A percentile compares a stretch with the other conserved stretches of the same genome.
Conservation (phyloP, 1,140 invertebrate genomes). For the Calliphora vicina region DNA sequence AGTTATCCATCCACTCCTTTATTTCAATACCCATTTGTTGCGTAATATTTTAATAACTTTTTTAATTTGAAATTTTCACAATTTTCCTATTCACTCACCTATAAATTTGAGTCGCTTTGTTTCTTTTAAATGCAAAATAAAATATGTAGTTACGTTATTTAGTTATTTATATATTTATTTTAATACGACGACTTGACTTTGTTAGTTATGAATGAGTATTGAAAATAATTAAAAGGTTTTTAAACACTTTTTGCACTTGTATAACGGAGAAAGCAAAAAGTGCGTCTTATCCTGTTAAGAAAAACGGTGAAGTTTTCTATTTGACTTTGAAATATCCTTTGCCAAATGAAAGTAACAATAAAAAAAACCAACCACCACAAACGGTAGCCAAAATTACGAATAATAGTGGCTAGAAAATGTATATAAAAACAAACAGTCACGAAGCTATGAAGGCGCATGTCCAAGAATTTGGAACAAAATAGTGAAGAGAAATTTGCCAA, state of each 20-base stretch:
- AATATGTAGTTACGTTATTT: no score
- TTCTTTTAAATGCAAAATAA: no score
- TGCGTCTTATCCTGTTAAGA: not conserved
- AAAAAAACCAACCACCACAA: not conserved
- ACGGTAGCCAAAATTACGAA: not conserved
- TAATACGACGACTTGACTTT: no score
- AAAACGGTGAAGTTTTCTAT: slow-evolving; percentile 22
- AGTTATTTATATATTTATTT: no score
- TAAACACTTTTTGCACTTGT: not conserved
- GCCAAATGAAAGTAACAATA: not conserved
- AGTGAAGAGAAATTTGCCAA: not conserved
- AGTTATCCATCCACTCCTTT: no score
- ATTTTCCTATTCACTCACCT: no score
- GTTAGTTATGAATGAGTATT: not conserved
- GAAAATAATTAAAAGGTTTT: not conserved
- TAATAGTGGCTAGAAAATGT: not conserved
- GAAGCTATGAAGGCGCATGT: not conserved
- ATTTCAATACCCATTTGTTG: no score
- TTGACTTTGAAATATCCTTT: slow-evolving; percentile 42
- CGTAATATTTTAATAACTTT: no score
- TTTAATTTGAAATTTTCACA: no score
- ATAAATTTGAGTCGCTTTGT: no score
- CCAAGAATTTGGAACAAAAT: not conserved
- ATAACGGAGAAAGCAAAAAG: not conserved
- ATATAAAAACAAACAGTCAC: slow-evolving; percentile 16